phyloP scores from a whole-genome alignment of 2,888 invertebrate genomes.

The Diaperis boleti region DNA sequence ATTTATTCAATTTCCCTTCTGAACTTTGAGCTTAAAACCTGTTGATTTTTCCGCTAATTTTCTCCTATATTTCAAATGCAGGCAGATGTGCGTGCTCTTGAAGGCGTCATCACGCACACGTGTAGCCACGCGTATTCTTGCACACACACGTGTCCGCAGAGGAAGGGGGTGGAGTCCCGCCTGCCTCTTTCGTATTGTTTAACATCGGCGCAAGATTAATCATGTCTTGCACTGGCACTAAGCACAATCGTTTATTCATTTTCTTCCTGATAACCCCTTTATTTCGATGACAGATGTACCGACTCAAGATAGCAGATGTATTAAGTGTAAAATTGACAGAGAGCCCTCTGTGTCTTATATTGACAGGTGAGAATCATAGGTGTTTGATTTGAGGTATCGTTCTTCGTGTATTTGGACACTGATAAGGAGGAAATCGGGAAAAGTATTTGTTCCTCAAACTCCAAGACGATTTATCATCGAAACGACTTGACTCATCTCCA shows the following conservation, averaged over 20 bases:
- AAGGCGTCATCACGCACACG: constrained; percentile 45
- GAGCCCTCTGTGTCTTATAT: constrained; percentile 9
- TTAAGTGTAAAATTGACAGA: constrained; percentile 19
- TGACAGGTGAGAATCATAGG: constrained; percentile 29
- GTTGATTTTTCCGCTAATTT: not conserved
- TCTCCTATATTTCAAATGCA: constrained; percentile 5
- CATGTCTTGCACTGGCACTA: constrained; percentile 34
- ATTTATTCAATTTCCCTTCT: too few relatives aligned
- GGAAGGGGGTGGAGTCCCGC: constrained; percentile 50
- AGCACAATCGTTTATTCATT: constrained; percentile 37
- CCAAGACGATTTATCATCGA: constrained; percentile 21
- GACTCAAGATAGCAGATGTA: constrained; percentile 35
- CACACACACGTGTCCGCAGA: constrained; percentile 52
- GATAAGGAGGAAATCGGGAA: constrained; percentile 19
- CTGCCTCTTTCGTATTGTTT: constrained; percentile 34
- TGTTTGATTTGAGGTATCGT: constrained; percentile 21
- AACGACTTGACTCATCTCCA: constrained; percentile 38
- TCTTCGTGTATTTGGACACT: constrained; percentile 11
- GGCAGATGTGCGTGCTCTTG: constrained; percentile 28
- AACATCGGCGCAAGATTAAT: constrained; percentile 33
- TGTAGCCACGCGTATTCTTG: constrained; percentile 52
- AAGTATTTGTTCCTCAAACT: constrained; percentile 20
- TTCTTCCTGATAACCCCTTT: constrained; percentile 36
- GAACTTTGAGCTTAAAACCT: too few relatives aligned
- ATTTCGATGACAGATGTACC: constrained; percentile 29